Percentiles rank a stretch among this genome's conserved stretches.
Evolutionary conservation across 1,140 invertebrate genomes (phyloP).

Genomic region (Drosophila triauraria): DNA sequence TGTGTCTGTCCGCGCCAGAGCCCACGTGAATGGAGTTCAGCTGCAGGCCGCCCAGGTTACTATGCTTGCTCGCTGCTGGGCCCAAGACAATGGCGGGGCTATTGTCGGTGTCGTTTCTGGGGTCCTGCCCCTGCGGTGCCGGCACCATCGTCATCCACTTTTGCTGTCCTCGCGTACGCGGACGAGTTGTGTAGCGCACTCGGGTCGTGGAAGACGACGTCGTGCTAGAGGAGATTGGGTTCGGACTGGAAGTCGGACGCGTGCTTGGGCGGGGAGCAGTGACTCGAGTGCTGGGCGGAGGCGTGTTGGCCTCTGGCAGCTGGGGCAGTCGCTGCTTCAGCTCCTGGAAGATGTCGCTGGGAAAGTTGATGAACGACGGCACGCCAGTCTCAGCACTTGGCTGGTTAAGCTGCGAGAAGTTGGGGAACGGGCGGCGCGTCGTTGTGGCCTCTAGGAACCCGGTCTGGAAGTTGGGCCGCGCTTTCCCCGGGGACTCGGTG

Average conservation of each 20-base stretch:
- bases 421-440: constrained; percentile 67
- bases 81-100: background rate
- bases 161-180: constrained; percentile 70
- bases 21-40: constrained; percentile 64
- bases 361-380: constrained; percentile 82
- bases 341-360: constrained; percentile 82
- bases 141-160: constrained; percentile 60
- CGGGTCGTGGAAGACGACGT: constrained; percentile 60
- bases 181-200: constrained; percentile 62
- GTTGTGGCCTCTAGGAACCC: constrained; percentile 76
- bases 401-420: constrained; percentile 55
- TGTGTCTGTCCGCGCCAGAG: constrained; percentile 60
- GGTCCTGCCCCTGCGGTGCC: constrained; percentile 4
- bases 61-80: constrained; percentile 28
- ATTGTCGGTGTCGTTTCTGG: constrained; percentile 16
- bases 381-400: constrained; percentile 50
- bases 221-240: constrained; percentile 68
- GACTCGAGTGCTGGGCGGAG: constrained; percentile 54
- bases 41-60: constrained; percentile 53
- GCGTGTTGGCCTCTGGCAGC: constrained; percentile 46
- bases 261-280: constrained; percentile 55
- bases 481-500: constrained; percentile 25
- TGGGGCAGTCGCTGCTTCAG: constrained; percentile 68
- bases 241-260: constrained; percentile 62
- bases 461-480: constrained; percentile 48